Evolutionary conservation across 2,888 invertebrate genomes (phyloP).

Genomic region (Cephus sareptanus): DNA sequence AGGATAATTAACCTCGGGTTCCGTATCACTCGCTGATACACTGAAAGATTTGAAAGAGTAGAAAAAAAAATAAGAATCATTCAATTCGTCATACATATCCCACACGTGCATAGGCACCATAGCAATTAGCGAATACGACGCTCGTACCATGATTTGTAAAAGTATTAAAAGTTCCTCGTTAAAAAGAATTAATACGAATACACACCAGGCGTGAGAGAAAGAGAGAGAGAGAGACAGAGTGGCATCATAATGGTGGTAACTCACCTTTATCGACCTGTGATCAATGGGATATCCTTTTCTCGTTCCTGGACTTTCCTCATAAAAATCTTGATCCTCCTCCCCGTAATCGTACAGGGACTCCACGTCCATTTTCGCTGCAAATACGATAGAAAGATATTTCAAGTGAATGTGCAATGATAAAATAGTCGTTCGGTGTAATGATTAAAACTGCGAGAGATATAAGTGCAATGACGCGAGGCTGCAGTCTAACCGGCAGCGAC

Average conservation of each 20-base stretch:
- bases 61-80: neutral
- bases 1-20: neutral
- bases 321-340: slow-evolving; percentile 78
- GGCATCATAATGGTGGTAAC: slow-evolving; percentile 14
- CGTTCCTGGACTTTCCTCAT: slow-evolving; percentile 71
- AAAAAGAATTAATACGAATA: neutral
- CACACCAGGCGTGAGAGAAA: neutral
- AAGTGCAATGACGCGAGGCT: too few species aligned
- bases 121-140: neutral
- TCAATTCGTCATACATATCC: neutral
- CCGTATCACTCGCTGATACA: neutral
- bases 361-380: slow-evolving; percentile 63
- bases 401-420: neutral
- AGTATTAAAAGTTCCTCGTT: neutral
- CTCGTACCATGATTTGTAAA: neutral
- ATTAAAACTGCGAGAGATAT: neutral
- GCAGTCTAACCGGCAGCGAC: neutral
- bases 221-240: neutral
- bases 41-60: neutral
- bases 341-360: slow-evolving; percentile 73
- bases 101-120: neutral
- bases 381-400: slow-evolving; percentile 5
- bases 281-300: slow-evolving; percentile 61
- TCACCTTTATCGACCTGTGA: slow-evolving; percentile 61
- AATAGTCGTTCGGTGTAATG: neutral